These are phyloP conservation scores for Cyphomyrmex costatus DNA, from an alignment of 1,140 invertebrate species.

Conservation along the genomic window DNA sequence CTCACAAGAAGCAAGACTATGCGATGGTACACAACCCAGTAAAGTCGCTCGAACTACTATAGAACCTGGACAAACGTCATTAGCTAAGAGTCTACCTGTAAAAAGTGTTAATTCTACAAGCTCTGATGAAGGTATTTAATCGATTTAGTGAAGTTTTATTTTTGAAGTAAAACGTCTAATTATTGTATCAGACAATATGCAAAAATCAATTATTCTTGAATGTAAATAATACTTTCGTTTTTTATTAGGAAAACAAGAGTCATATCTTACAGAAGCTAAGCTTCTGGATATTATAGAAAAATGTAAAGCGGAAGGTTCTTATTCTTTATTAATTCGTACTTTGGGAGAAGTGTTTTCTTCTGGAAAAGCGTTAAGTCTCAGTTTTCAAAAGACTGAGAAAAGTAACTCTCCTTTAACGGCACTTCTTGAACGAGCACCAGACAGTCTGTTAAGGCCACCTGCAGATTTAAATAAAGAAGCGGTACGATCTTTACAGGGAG, in stretches of 20 bases:
- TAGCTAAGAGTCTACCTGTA: conserved; percentile 88
- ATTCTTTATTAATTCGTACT: conserved; percentile 90
- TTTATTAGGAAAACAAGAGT: conserved; percentile 84
- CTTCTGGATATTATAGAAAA: conserved; percentile 89
- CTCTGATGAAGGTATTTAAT: conserved; percentile 83
- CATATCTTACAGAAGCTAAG: conserved; percentile 90
- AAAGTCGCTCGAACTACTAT: conserved; percentile 91
- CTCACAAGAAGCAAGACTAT: conserved; percentile 93
- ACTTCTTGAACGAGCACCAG: conserved; percentile 86
- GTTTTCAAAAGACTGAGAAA: conserved; percentile 88
- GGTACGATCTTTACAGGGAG: conserved; percentile 90
- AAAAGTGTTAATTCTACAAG: conserved; percentile 86
- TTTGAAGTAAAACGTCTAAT: background rate
- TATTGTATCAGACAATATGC: too few relatives aligned
- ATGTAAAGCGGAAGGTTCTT: conserved; percentile 89
- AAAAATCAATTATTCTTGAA: background rate
- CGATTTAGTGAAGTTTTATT: background rate
- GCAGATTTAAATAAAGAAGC: conserved; percentile 90
- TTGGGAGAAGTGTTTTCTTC: conserved; percentile 92
- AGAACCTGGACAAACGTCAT: conserved; percentile 85
- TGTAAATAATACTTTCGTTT: conserved; percentile 28
- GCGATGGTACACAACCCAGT: conserved; percentile 90
- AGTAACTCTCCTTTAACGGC: conserved; percentile 85
- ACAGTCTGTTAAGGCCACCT: conserved; percentile 81
- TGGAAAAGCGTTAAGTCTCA: conserved; percentile 90